These are phyloP conservation scores for Lepidonotus clava DNA, from an alignment of 2,888 invertebrate genomes.

Conservation along the genomic window DNA sequence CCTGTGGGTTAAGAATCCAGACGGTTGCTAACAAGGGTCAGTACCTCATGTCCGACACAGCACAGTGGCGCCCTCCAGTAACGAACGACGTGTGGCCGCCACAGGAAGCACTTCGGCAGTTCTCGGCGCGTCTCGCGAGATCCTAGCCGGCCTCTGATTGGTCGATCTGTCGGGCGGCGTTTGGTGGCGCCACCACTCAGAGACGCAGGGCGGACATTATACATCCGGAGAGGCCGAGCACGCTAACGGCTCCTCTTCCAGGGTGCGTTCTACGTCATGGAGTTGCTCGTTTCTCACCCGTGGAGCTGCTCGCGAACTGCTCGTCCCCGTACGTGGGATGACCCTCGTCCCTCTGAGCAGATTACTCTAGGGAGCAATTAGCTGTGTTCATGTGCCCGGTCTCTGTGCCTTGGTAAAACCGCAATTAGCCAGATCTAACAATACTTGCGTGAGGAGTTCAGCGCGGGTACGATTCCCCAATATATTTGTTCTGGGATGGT, in stretches of 20 bases:
- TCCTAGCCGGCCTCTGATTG: slow-evolving; percentile 16
- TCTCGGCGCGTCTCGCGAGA: neutral
- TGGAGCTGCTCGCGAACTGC: neutral
- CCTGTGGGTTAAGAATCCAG: too few relatives aligned
- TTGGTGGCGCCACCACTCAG: slow-evolving; percentile 11
- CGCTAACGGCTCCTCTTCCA: neutral
- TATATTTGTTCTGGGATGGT: neutral
- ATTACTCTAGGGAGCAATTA: neutral
- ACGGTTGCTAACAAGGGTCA: too few relatives aligned
- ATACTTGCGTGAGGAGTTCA: neutral
- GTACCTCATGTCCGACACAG: neutral
- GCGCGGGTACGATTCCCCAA: neutral
- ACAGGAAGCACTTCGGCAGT: slow-evolving; percentile 1
- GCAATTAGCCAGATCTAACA: neutral
- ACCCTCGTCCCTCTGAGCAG: neutral
- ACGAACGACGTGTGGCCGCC: neutral
- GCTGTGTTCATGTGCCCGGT: neutral
- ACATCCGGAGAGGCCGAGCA: neutral
- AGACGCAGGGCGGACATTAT: neutral
- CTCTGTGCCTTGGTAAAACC: neutral
- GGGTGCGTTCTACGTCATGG: neutral
- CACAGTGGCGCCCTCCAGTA: neutral
- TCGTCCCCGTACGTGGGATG: neutral
- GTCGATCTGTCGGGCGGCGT: slow-evolving; percentile 29
- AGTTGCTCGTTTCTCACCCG: neutral